phyloP scores from a whole-genome alignment of 1,140 invertebrate genomes.

The Plutomurus gul region DNA sequence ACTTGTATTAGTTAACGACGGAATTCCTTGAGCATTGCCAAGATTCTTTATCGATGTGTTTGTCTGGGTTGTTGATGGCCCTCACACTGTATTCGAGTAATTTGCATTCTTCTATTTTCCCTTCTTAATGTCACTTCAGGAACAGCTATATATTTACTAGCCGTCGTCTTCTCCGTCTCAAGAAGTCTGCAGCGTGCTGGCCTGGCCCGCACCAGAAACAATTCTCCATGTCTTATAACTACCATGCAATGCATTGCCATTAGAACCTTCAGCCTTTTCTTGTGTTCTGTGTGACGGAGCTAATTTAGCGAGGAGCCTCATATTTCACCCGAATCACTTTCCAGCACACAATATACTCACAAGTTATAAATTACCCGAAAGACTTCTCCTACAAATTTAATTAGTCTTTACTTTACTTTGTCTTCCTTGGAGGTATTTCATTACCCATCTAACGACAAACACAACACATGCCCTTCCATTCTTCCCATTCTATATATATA shows the following conservation, averaged over 20 bases:
- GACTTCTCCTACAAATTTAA: constrained; percentile 19
- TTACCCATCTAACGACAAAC: background rate
- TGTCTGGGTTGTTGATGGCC: constrained; percentile 15
- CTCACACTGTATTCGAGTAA: constrained; percentile 21
- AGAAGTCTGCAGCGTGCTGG: no score
- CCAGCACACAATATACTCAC: constrained; percentile 26
- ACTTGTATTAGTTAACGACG: background rate
- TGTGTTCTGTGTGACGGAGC: background rate
- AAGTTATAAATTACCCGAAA: constrained; percentile 14
- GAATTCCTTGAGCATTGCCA: background rate
- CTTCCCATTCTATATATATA: background rate
- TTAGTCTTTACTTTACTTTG: constrained; percentile 30
- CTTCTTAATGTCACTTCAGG: constrained; percentile 15
- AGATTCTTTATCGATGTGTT: constrained; percentile 21
- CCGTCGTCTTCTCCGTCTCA: background rate
- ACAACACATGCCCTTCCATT: background rate
- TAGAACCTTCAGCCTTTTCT: constrained; percentile 8
- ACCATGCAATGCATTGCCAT: no score
- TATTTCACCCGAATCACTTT: constrained; percentile 29
- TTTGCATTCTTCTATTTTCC: constrained; percentile 24
- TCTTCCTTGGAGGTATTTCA: constrained; percentile 29
- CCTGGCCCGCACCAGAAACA: no score
- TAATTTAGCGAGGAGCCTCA: constrained; percentile 15
- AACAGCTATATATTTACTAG: background rate
- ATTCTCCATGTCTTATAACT: no score